phyloP scores from a whole-genome alignment of 2,113 vertebrate genomes.

The Bolborhynchus lineola region DNA sequence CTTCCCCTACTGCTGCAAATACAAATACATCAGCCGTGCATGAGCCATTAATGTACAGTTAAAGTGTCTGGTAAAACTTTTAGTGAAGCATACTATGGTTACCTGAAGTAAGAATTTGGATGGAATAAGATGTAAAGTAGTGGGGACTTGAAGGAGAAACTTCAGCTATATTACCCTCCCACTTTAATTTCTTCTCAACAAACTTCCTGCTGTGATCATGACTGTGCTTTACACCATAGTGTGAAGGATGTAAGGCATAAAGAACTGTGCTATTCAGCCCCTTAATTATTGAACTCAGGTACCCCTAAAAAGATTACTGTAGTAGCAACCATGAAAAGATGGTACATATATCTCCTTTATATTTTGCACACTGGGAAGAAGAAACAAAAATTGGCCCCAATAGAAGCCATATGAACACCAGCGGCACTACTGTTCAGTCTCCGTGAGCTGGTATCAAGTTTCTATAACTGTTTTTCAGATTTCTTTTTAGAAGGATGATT shows the following conservation, averaged over 20 bases:
- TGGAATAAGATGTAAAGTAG: not conserved
- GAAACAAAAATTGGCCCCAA: not conserved
- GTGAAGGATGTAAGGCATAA: not conserved
- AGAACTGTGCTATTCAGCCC: not conserved
- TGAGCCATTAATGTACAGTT: constrained; percentile 28
- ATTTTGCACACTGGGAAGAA: not conserved
- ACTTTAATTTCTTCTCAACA: constrained; percentile 49
- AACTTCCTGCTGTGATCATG: constrained; percentile 25
- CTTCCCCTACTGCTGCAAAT: constrained; percentile 38
- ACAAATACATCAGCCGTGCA: constrained; percentile 24
- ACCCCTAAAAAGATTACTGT: not conserved
- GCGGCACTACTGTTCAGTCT: not conserved
- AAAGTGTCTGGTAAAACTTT: constrained; percentile 28
- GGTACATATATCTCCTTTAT: not conserved
- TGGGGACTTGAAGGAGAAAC: constrained; percentile 57
- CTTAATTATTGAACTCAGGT: not conserved
- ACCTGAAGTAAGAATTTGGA: constrained; percentile 25
- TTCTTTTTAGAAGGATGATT: not conserved
- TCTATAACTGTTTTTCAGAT: not conserved
- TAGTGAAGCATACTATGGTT: not conserved
- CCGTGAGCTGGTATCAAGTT: not conserved
- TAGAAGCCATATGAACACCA: not conserved
- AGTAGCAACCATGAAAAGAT: not conserved
- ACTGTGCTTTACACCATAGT: constrained; percentile 1
- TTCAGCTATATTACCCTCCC: constrained; percentile 42